Conservation (phyloP, 30 jellyfish, hydroid and myxozoan genomes). For the Hydra vulgaris region DNA sequence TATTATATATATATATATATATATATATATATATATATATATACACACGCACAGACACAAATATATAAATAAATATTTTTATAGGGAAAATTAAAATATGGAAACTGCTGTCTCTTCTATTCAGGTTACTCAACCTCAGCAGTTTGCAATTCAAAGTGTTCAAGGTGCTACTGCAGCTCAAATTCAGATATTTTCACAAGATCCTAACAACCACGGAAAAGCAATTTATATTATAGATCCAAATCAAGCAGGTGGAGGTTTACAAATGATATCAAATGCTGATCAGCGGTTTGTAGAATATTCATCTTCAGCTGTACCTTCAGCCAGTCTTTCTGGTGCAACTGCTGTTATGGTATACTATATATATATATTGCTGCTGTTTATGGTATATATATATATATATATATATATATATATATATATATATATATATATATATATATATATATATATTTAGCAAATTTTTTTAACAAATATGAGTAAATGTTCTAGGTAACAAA, state of each 20-base stretch:
- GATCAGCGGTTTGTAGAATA: conserved; percentile 39
- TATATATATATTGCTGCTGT: not conserved
- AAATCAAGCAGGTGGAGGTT: conserved; percentile 50
- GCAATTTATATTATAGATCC: conserved; percentile 85
- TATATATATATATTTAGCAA: no score
- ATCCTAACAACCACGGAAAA: conserved; percentile 55
- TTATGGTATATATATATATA: no score
- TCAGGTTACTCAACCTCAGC: conserved; percentile 18
- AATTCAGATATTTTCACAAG: conserved; percentile 65
- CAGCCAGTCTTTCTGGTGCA: conserved; percentile 21
- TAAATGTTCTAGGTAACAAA: no score
- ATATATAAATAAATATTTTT: no score
- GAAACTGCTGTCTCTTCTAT: not conserved
- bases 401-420: no score
- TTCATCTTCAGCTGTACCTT: not conserved
- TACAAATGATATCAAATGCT: conserved; percentile 64
- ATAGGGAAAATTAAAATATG: not conserved
- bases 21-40: no score
- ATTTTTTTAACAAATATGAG: no score
- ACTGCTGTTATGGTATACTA: conserved; percentile 13
- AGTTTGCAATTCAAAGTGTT: conserved; percentile 5
- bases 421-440: no score
- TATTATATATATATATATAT: no score
- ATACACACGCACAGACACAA: not conserved
- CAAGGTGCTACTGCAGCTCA: conserved; percentile 9